phyloP scores from a whole-genome alignment of 2,888 invertebrate genomes.

The Dicranocentrus wangi region DNA sequence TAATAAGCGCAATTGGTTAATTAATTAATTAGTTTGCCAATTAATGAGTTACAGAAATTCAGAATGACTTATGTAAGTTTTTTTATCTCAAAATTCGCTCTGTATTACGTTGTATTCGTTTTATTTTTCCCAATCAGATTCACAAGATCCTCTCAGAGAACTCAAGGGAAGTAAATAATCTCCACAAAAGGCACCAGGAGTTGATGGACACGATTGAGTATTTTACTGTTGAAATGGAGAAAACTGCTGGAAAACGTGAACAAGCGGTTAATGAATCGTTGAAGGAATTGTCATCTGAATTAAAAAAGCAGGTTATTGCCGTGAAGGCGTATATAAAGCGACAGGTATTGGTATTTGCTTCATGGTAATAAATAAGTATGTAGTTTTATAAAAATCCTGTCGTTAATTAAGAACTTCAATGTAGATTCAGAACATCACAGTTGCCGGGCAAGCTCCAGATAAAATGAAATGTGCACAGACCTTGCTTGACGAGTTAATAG shows the following conservation, averaged over 20 bases:
- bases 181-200: constrained; percentile 56
- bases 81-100: no score
- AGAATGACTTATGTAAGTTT: no score
- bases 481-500: constrained; percentile 41
- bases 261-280: constrained; percentile 36
- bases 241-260: constrained; percentile 33
- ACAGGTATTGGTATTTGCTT: no score
- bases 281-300: constrained; percentile 18
- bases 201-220: constrained; percentile 30
- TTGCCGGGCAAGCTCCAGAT: constrained; percentile 23
- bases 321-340: constrained; percentile 38
- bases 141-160: constrained; percentile 38
- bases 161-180: constrained; percentile 26
- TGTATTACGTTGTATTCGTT: no score
- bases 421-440: constrained; percentile 36
- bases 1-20: not conserved
- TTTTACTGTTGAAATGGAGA: constrained; percentile 44
- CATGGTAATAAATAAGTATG: no score
- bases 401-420: no score
- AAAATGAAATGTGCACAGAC: constrained; percentile 42
- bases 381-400: no score
- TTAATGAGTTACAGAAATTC: not conserved
- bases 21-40: not conserved
- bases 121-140: constrained; percentile 38
- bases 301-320: constrained; percentile 30